Percentiles rank a stretch among this genome's conserved stretches.
Conservation (phyloP, 2,113 vertebrate species). For the Ammospiza caudacuta region DNA sequence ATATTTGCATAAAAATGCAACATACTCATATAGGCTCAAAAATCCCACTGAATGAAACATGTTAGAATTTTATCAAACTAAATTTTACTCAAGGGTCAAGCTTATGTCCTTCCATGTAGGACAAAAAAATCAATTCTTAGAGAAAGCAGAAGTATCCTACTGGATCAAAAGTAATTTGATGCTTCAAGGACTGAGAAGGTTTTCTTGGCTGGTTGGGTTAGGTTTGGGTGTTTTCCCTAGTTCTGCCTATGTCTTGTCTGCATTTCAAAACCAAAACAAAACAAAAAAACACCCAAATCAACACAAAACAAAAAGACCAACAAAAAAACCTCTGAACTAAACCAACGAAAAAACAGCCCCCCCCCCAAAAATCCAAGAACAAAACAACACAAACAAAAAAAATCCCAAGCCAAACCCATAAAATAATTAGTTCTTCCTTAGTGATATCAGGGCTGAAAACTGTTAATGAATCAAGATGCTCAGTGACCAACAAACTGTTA, state of each 20-base stretch:
- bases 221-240: accelerated
- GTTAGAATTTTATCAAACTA: not conserved
- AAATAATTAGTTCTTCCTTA: not conserved
- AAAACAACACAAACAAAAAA: not conserved
- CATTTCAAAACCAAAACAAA: not conserved
- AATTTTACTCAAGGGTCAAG: not conserved
- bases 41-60: not conserved
- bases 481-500: not conserved
- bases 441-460: not conserved
- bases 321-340: not conserved
- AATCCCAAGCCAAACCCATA: not conserved
- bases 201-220: not conserved
- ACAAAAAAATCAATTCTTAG: not conserved
- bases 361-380: not conserved
- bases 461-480: not conserved
- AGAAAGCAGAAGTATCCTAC: not conserved
- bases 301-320: too few species aligned
- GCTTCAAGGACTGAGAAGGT: not conserved
- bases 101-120: accelerated
- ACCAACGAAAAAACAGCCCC: not conserved
- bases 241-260: not conserved
- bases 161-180: not conserved
- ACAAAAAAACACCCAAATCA: not conserved
- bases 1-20: not conserved
- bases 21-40: not conserved